Conservation (phyloP, 1,140 invertebrate species). For the Euschistus heros region DNA sequence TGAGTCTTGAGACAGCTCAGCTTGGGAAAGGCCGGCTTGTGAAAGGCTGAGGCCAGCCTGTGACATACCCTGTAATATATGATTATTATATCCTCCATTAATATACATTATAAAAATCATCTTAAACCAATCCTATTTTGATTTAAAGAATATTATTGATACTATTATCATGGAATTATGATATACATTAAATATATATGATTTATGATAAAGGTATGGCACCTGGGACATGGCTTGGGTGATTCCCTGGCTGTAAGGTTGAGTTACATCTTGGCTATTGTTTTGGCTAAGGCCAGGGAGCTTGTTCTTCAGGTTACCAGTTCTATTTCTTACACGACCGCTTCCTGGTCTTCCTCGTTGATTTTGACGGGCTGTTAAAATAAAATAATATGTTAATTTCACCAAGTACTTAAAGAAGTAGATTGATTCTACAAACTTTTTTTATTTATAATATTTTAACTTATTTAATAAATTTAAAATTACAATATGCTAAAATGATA, state of each 20-base stretch:
- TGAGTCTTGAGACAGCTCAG: slow-evolving; percentile 77
- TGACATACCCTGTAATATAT: slow-evolving; percentile 48
- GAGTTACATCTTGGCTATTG: slow-evolving; percentile 44
- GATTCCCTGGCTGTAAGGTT: slow-evolving; percentile 48
- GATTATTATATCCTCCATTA: too few species aligned
- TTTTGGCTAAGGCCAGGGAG: slow-evolving; percentile 26
- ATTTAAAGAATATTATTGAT: too few species aligned
- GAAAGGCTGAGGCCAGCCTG: slow-evolving; percentile 56
- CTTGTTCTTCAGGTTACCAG: slow-evolving; percentile 28
- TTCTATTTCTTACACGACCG: slow-evolving; percentile 32
- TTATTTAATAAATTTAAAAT: too few species aligned
- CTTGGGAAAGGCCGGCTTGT: slow-evolving; percentile 59
- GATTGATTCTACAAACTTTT: too few species aligned
- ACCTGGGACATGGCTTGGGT: slow-evolving; percentile 42
- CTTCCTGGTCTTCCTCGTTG: slow-evolving; percentile 26
- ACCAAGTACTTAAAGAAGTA: too few species aligned
- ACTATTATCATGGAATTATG: too few species aligned
- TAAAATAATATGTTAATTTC: slow-evolving; percentile 1
- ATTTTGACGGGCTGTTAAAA: slow-evolving; percentile 31
- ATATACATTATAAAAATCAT: too few species aligned
- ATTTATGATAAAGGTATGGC: too few species aligned
- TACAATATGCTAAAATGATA: too few species aligned
- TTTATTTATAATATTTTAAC: too few species aligned
- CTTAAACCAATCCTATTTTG: too few species aligned
- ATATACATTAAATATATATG: too few species aligned